These are phyloP conservation scores for Amblyteles armatorius DNA, from an alignment of 2,888 invertebrate genomes.

Conservation along the genomic window DNA sequence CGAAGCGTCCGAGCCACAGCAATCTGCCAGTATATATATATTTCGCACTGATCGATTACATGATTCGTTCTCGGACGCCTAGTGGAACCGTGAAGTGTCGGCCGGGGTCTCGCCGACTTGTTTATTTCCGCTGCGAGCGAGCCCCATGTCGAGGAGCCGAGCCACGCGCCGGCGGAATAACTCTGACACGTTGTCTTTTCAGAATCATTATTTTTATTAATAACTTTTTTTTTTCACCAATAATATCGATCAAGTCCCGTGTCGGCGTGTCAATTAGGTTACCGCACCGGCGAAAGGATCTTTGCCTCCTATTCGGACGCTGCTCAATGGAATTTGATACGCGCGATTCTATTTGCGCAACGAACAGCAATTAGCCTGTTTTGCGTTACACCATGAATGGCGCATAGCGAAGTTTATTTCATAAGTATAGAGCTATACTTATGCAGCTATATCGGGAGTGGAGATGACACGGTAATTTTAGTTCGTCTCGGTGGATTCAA, in stretches of 20 bases:
- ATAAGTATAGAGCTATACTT: neutral
- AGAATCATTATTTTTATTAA: neutral
- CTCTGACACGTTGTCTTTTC: neutral
- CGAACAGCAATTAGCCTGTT: neutral
- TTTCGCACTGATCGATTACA: neutral
- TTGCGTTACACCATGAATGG: neutral
- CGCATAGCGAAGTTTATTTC: neutral
- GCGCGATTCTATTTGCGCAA: neutral
- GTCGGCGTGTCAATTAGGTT: neutral
- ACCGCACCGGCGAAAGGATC: neutral
- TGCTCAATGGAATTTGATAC: neutral
- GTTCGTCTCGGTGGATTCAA: constrained; percentile 41
- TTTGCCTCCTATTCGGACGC: neutral
- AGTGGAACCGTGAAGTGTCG: neutral
- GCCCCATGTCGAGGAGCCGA: neutral
- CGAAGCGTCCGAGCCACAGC: too few relatives aligned
- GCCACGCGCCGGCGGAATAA: neutral
- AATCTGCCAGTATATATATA: too few relatives aligned
- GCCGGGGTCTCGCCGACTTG: neutral
- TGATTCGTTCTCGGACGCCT: neutral
- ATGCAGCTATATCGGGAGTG: neutral
- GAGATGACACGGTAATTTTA: constrained; percentile 39
- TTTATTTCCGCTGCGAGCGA: constrained; percentile 1
- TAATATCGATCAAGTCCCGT: neutral
- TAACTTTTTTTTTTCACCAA: neutral